Percentiles rank a stretch among this genome's conserved stretches.
Conservation (phyloP, 2,113 vertebrate genomes). For the Lepus europaeus region DNA sequence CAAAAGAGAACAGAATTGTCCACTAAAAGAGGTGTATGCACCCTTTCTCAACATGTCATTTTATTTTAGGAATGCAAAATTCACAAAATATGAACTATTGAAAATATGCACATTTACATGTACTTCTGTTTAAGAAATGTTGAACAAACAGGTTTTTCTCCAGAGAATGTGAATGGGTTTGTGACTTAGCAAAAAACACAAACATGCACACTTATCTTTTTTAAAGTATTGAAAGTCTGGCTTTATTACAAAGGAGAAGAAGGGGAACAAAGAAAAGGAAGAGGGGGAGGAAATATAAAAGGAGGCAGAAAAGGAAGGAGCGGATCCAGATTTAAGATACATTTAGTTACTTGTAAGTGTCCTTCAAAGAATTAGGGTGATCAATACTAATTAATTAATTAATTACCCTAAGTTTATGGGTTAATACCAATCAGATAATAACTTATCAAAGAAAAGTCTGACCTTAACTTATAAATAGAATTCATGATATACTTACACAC, state of each 20-base stretch:
- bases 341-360: not conserved
- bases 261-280: not conserved
- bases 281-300: not conserved
- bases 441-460: not conserved
- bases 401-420: not conserved
- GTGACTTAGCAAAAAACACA: constrained; percentile 64
- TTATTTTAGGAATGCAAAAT: constrained; percentile 69
- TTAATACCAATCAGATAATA: constrained; percentile 25
- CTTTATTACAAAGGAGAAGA: not conserved
- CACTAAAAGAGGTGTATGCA: constrained; percentile 26
- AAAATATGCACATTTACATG: constrained; percentile 58
- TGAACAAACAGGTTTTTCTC: constrained; percentile 56
- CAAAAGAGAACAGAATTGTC: not conserved
- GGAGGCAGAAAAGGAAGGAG: not conserved
- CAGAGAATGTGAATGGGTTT: constrained; percentile 45
- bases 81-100: constrained; percentile 39
- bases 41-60: constrained; percentile 9
- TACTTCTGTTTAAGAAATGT: constrained; percentile 60
- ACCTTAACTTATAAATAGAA: constrained; percentile 30
- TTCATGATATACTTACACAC: not conserved
- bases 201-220: constrained; percentile 34
- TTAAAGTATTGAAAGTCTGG: not conserved
- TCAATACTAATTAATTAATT: constrained; percentile 48
- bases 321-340: not conserved
- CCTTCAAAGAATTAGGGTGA: not conserved